Evolutionary conservation across 1,140 invertebrate genomes (phyloP).

Genomic region (Zaprionus taronus): DNA sequence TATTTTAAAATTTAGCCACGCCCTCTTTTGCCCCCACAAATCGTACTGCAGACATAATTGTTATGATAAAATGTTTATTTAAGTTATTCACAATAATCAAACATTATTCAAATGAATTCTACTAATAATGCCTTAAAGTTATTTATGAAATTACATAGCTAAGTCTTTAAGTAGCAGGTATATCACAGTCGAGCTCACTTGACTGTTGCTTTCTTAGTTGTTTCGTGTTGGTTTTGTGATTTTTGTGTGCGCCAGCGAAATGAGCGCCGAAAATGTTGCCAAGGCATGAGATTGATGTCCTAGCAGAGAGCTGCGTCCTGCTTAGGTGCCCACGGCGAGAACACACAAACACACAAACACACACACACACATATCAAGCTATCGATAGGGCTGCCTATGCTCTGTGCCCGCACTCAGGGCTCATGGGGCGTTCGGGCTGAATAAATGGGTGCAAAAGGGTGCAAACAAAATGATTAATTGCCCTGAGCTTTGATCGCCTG

Average conservation of each 20-base stretch:
- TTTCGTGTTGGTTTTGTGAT: slow-evolving; percentile 17
- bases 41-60: too few relatives aligned
- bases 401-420: not conserved
- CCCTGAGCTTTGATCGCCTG: slow-evolving; percentile 83
- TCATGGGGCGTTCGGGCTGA: slow-evolving; percentile 78
- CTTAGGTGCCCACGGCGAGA: slow-evolving; percentile 51
- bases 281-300: slow-evolving; percentile 68
- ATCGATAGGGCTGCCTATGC: slow-evolving; percentile 3
- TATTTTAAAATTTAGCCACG: not conserved
- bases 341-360: not conserved
- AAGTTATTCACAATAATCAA: too few relatives aligned
- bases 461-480: slow-evolving; percentile 84
- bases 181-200: not conserved
- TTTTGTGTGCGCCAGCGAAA: slow-evolving; percentile 55
- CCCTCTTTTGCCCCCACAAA: not conserved
- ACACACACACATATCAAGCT: not conserved
- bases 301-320: slow-evolving; percentile 38
- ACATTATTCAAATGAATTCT: too few relatives aligned
- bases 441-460: slow-evolving; percentile 81
- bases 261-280: slow-evolving; percentile 71
- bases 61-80: too few relatives aligned
- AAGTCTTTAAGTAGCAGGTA: not conserved
- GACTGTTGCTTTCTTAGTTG: not conserved
- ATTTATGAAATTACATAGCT: too few relatives aligned
- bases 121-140: too few relatives aligned